Evolutionary conservation across 2,113 vertebrate species (phyloP).

Genomic region (Dicerorhinus sumatrensis): DNA sequence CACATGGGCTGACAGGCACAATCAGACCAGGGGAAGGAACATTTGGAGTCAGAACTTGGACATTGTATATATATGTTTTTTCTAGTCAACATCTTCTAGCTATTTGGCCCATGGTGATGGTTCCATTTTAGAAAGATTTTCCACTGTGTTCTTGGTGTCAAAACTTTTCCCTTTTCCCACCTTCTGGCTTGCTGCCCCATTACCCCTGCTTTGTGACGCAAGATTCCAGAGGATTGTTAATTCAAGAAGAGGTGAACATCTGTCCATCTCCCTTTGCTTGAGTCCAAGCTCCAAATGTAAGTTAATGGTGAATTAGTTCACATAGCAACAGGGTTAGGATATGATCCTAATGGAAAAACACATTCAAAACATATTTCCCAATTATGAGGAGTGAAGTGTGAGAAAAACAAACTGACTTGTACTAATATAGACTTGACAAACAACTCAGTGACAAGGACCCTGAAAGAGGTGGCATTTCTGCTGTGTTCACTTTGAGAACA

Average conservation of each 20-base stretch:
- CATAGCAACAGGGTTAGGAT: background rate
- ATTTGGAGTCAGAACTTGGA: slow-evolving; percentile 38
- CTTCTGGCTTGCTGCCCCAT: background rate
- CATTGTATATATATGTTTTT: background rate
- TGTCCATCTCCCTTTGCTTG: slow-evolving; percentile 30
- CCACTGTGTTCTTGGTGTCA: slow-evolving; percentile 17
- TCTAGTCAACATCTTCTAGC: background rate
- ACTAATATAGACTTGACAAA: background rate
- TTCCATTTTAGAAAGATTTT: slow-evolving; percentile 30
- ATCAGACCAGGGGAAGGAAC: background rate
- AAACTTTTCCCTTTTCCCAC: background rate
- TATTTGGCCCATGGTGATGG: background rate
- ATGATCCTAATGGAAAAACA: background rate
- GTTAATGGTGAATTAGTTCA: slow-evolving; percentile 41
- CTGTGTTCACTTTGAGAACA: slow-evolving; percentile 15
- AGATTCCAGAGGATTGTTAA: slow-evolving; percentile 37
- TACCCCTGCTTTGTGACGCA: background rate
- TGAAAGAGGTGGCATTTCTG: background rate
- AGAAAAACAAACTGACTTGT: background rate
- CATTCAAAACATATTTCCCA: slow-evolving; percentile 18
- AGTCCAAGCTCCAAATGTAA: slow-evolving; percentile 13
- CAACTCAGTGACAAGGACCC: background rate
- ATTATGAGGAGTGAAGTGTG: background rate
- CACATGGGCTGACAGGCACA: background rate
- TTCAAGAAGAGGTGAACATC: slow-evolving; percentile 33